A percentile compares a stretch with the other conserved stretches of the same genome.
These are phyloP conservation scores for Neoniphon sammara DNA, from an alignment of 2,797 vertebrate genomes.

Conservation along the genomic window DNA sequence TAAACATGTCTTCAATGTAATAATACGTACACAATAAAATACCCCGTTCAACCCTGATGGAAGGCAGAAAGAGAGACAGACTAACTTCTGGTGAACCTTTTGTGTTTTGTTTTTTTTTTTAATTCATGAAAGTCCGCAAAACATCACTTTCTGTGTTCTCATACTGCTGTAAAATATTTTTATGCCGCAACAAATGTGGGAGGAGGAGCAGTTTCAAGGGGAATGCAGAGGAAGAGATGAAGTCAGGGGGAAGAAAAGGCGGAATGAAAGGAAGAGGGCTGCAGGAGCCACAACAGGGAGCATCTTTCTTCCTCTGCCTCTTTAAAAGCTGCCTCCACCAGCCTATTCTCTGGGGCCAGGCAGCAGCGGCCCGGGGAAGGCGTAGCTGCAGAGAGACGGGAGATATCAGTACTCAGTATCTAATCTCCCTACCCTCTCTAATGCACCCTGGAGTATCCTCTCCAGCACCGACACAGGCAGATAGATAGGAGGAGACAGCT, in stretches of 20 bases:
- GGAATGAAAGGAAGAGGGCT: constrained; percentile 53
- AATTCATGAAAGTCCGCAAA: background rate
- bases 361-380: constrained; percentile 47
- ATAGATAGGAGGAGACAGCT: constrained; percentile 63
- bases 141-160: background rate
- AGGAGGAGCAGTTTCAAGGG: constrained; percentile 34
- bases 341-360: constrained; percentile 60
- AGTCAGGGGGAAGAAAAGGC: constrained; percentile 33
- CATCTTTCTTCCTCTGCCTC: constrained; percentile 63
- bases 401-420: constrained; percentile 76
- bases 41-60: background rate
- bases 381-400: constrained; percentile 39
- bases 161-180: constrained; percentile 30
- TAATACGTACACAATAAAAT: constrained; percentile 7
- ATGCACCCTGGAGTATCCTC: constrained; percentile 73
- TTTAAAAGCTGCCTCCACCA: constrained; percentile 61
- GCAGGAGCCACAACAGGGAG: constrained; percentile 66
- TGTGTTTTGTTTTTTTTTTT: background rate
- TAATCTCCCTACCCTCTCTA: constrained; percentile 75
- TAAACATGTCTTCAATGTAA: constrained; percentile 11
- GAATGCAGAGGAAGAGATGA: constrained; percentile 32
- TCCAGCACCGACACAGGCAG: constrained; percentile 53
- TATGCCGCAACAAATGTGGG: constrained; percentile 40
- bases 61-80: background rate
- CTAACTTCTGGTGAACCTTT: background rate